phyloP scores from a whole-genome alignment of 2,797 vertebrate species.

The Hypotaenidia okinawae region DNA sequence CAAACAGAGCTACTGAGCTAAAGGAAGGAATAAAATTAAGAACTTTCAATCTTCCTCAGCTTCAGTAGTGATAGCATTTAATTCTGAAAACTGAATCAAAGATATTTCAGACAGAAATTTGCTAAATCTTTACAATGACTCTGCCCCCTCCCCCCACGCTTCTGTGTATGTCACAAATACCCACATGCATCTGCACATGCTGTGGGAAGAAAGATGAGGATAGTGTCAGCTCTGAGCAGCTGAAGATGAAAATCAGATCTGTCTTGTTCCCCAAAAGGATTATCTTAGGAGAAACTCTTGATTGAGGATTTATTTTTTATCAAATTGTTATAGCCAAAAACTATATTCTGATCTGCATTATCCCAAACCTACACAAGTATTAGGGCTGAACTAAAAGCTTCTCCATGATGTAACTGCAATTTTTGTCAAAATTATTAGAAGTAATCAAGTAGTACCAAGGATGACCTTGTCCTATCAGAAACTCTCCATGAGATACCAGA shows the following conservation, averaged over 20 bases:
- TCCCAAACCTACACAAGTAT: not conserved
- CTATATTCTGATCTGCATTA: not conserved
- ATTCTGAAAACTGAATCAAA: not conserved
- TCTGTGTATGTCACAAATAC: not conserved
- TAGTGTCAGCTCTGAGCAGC: not conserved
- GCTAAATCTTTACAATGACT: not conserved
- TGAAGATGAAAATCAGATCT: not conserved
- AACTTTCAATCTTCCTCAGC: not conserved
- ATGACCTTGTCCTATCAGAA: not conserved
- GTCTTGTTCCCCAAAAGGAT: not conserved
- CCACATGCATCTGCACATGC: accelerated
- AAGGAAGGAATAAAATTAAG: not conserved
- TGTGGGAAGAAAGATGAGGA: not conserved
- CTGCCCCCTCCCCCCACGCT: no score
- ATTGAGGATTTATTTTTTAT: not conserved
- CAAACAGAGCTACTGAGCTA: not conserved
- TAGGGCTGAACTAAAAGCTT: not conserved
- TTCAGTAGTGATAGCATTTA: not conserved
- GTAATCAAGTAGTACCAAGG: not conserved
- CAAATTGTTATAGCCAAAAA: not conserved
- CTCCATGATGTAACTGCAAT: not conserved
- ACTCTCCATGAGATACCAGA: not conserved
- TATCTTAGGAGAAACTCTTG: not conserved
- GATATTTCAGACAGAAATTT: not conserved
- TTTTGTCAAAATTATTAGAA: not conserved